These are phyloP conservation scores for Drosophila willistoni DNA, from an alignment of 1,140 invertebrate genomes.

Conservation along the genomic window DNA sequence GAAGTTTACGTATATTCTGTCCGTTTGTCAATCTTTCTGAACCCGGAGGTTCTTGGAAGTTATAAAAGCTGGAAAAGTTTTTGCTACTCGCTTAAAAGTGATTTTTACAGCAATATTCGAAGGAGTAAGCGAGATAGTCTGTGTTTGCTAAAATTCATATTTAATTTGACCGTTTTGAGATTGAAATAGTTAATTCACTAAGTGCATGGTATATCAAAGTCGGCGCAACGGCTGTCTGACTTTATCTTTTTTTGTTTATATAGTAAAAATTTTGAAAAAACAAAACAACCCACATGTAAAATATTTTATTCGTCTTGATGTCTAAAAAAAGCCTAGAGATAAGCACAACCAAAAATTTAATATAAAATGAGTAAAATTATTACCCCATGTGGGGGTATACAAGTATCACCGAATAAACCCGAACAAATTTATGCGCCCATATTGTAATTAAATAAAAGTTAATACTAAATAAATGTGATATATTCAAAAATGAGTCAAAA, in stretches of 20 bases:
- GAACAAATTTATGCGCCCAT: conserved; percentile 52
- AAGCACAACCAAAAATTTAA: conserved; percentile 36
- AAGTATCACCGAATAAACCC: conserved; percentile 16
- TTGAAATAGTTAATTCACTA: too few relatives aligned
- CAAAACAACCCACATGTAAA: conserved; percentile 32
- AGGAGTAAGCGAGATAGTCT: too few relatives aligned
- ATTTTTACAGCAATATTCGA: too few relatives aligned
- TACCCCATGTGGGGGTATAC: conserved; percentile 23
- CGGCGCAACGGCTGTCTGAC: too few relatives aligned
- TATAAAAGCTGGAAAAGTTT: too few relatives aligned
- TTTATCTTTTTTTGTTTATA: conserved; percentile 10
- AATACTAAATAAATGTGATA: conserved; percentile 74
- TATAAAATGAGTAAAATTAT: conserved; percentile 36
- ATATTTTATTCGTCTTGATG: conserved; percentile 49
- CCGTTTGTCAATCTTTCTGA: too few relatives aligned
- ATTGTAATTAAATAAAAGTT: conserved; percentile 64
- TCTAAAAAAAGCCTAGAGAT: conserved; percentile 44
- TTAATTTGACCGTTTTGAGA: too few relatives aligned
- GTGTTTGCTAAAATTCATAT: too few relatives aligned
- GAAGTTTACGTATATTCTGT: too few relatives aligned
- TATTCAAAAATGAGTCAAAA: conserved; percentile 37
- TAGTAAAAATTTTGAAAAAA: conserved; percentile 16
- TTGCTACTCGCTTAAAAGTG: too few relatives aligned
- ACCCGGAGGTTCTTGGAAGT: too few relatives aligned
- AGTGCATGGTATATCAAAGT: too few relatives aligned